Base-by-base conservation (phyloP, 2,113 vertebrate species). In the Cheirogaleus medius region DNA sequence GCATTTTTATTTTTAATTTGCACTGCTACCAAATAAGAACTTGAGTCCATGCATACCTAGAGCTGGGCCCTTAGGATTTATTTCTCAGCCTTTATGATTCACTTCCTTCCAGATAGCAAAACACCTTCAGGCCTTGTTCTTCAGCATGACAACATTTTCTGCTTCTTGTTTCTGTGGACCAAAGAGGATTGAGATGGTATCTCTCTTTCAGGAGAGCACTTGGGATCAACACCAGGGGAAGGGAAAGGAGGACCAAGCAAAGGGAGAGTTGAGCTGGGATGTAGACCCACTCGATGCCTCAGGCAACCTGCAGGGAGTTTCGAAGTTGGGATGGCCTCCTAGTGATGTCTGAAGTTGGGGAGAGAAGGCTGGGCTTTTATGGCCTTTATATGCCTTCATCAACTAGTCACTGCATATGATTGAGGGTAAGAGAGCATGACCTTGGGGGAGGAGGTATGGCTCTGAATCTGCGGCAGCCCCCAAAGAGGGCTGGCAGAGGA, bases 81-180 rank as follows among this genome's bases (percentile, higher is more conserved):
- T 64, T 44, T 74, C 39, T 63, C 34, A 37, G 39, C 21, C 29
- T 68, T 63, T 68, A 37, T 21, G 3, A 21, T 32, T 58, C 10
- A 49, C 60, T 95, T 81, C 25, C 37, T n/a, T 86, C n/a, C 47
- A 73, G 52, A 69, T 49, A 68, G 37, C 47, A 56, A 69, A 84
- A 87, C 29, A 44, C 49, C 8, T 87, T 87, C 32, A 74, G 8
- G 25, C 5, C 83, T 85, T 58, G 63, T 68, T 90, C 73, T 82
- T 95, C 49, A 82, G 44, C 25, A 4, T 37, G 73, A 44, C 73
- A 37, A 32, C 27, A 81, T 56, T 44, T 73, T 69, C 44, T 94
- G 37, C 29, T 94, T 82, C 58, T 93, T 54, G 25, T 89, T 42
- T 78, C 8, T 29, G 2, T 87, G 58, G 39, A 42, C 52, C 47